Evolutionary conservation across 92 coral and sea anemone species (phyloP).

Genomic region (Porites divaricata): DNA sequence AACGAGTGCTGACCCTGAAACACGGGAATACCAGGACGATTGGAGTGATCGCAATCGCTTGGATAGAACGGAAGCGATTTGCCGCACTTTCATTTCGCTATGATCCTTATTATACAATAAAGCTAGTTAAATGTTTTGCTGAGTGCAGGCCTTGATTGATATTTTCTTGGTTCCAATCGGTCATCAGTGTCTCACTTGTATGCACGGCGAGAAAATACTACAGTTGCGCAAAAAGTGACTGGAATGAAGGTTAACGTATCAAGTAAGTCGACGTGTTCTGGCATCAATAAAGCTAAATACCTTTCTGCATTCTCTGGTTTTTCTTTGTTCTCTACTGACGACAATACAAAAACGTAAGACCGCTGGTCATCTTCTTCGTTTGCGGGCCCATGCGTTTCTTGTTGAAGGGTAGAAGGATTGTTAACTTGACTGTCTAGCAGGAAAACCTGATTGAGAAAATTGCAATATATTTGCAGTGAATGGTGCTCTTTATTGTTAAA

Average conservation of each 20-base stretch:
- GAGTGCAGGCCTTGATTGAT: not conserved
- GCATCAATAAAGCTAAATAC: conserved; percentile 28
- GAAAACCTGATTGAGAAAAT: conserved; percentile 68
- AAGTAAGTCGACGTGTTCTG: not conserved
- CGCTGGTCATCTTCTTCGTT: conserved; percentile 92
- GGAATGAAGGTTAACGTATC: not conserved
- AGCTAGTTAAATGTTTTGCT: not conserved
- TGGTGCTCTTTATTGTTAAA: no score
- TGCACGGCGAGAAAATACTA: not conserved
- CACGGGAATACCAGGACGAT: no score
- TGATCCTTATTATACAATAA: no score
- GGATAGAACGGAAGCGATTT: no score
- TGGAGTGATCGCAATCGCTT: no score
- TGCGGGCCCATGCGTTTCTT: conserved; percentile 69
- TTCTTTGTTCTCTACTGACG: conserved; percentile 91
- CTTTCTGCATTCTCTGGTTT: conserved; percentile 91
- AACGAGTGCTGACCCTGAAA: no score
- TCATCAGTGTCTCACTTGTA: not conserved
- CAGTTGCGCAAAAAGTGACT: not conserved
- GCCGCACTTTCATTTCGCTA: no score
- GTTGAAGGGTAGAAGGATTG: conserved; percentile 63
- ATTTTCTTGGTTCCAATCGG: not conserved
- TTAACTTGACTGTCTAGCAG: conserved; percentile 88
- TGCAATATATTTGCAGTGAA: no score
- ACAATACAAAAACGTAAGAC: conserved; percentile 90